Evolutionary conservation across 1,140 invertebrate genomes (phyloP).

Genomic region (Nebria ingens): DNA sequence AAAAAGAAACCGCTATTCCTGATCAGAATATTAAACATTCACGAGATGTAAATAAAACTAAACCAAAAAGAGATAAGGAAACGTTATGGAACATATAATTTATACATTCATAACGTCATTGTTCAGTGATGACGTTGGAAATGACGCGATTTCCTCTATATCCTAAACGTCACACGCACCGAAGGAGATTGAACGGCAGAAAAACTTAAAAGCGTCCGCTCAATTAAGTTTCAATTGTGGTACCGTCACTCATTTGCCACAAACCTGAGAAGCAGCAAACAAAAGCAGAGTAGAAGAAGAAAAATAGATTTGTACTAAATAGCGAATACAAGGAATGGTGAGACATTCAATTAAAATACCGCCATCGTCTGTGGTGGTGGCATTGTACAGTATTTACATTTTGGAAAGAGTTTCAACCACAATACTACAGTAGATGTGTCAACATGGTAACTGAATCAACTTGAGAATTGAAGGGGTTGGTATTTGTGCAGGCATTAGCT

Average conservation of each 20-base stretch:
- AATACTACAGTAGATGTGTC: neutral
- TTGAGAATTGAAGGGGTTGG: neutral
- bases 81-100: no score
- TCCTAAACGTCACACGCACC: neutral
- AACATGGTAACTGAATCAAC: neutral
- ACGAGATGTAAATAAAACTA: no score
- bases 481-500: neutral
- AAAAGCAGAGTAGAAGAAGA: neutral
- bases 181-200: neutral
- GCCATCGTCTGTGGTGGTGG: neutral
- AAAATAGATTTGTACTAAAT: neutral
- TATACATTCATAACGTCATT: no score
- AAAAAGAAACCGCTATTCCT: neutral
- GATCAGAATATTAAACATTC: neutral
- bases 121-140: no score
- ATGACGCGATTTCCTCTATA: neutral
- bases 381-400: neutral
- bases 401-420: neutral
- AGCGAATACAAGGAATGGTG: neutral
- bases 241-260: neutral
- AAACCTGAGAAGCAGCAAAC: neutral
- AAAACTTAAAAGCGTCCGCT: neutral
- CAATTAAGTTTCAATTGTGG: neutral
- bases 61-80: no score
- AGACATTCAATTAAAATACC: neutral